Percentiles rank a stretch among this genome's conserved stretches.
Conservation (phyloP, 35 echinoderm and acorn worm genomes). For the Eucidaris tribuloides region DNA sequence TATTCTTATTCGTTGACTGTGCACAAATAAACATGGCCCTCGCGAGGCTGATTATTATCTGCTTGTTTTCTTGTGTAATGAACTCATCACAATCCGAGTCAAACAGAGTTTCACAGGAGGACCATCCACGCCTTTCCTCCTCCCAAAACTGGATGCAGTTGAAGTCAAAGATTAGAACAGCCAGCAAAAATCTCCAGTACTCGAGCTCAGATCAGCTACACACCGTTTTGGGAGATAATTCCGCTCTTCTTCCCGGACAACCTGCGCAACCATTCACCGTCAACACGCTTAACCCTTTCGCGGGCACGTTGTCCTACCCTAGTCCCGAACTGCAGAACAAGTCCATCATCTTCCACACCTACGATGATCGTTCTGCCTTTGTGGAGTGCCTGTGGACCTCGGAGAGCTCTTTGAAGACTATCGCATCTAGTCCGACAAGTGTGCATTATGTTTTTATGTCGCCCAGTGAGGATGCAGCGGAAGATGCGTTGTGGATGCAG, state of each 20-base stretch:
- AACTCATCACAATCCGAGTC: too few relatives aligned
- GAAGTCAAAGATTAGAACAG: too few relatives aligned
- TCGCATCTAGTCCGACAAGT: constrained; percentile 44
- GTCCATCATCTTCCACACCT: constrained; percentile 72
- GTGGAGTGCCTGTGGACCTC: constrained; percentile 84
- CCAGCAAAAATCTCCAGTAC: too few relatives aligned
- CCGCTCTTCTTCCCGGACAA: constrained; percentile 22
- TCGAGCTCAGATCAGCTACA: too few relatives aligned
- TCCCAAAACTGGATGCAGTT: too few relatives aligned
- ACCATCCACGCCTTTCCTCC: too few relatives aligned
- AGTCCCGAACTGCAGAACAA: constrained; percentile 24
- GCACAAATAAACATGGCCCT: too few relatives aligned
- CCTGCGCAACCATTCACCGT: constrained; percentile 49
- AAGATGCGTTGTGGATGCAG: constrained; percentile 79
- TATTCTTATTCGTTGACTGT: too few relatives aligned
- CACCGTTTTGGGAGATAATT: too few relatives aligned
- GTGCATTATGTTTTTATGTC: constrained; percentile 71
- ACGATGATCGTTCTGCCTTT: constrained; percentile 73
- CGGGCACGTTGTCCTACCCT: constrained; percentile 60
- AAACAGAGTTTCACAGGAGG: too few relatives aligned
- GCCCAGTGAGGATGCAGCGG: constrained; percentile 39
- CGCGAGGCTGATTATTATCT: too few relatives aligned
- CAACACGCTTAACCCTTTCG: constrained; percentile 46
- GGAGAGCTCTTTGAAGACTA: constrained; percentile 41
- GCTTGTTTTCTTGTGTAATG: too few relatives aligned